These are phyloP conservation scores for Carcina quercana DNA, from an alignment of 2,888 invertebrate genomes.

Conservation along the genomic window DNA sequence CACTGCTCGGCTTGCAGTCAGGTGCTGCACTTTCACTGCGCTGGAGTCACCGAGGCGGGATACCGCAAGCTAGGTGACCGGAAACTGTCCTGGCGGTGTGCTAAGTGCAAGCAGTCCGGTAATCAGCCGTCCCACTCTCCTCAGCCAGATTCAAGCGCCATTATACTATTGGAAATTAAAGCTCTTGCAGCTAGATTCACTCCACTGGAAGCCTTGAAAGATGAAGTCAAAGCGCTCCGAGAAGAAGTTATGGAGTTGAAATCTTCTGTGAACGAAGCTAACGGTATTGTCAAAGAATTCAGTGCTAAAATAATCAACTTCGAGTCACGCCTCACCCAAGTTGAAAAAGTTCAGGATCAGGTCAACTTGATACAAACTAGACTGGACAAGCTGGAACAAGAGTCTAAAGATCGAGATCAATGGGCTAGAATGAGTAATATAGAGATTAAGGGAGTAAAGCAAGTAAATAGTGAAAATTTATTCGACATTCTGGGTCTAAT, in stretches of 20 bases:
- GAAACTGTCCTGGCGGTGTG: not conserved
- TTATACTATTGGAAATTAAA: not conserved
- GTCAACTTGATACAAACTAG: not conserved
- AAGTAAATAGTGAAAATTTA: not conserved
- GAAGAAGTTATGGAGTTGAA: not conserved
- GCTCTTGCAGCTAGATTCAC: not conserved
- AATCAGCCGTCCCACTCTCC: not conserved
- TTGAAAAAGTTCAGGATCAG: not conserved
- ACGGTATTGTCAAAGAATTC: not conserved
- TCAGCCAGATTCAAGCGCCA: not conserved
- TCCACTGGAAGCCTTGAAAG: not conserved
- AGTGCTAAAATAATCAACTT: not conserved
- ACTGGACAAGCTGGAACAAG: not conserved
- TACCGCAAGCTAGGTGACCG: not conserved
- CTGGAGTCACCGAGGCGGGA: not conserved
- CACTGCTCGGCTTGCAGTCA: not conserved
- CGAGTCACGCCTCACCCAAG: not conserved
- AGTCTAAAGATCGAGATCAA: not conserved
- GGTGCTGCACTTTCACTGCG: not conserved
- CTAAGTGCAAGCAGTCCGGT: not conserved
- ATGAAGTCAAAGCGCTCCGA: not conserved
- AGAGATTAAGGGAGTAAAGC: not conserved
- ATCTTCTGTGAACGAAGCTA: not conserved
- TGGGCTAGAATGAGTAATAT: conserved; percentile 2
- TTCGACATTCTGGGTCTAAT: not conserved